phyloP scores from a whole-genome alignment of 2,113 vertebrate species.

The Pedionomus torquatus region DNA sequence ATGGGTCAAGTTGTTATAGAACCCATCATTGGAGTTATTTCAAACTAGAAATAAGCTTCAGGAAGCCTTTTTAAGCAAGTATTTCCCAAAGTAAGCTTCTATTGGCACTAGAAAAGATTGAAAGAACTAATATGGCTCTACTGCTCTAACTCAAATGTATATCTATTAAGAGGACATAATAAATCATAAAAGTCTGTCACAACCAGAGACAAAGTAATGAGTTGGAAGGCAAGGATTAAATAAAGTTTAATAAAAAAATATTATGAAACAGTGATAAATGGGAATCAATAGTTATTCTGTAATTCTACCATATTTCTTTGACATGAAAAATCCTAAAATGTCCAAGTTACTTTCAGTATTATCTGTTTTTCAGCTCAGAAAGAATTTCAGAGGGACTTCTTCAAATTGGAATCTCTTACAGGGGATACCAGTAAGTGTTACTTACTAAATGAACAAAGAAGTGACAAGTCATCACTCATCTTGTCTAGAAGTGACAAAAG shows the following conservation, averaged over 20 bases:
- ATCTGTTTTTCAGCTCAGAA: neutral
- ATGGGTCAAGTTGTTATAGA: neutral
- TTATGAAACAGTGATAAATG: conserved; percentile 36
- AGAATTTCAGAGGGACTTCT: neutral
- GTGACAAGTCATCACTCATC: neutral
- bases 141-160: neutral
- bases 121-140: neutral
- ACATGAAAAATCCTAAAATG: neutral
- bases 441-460: neutral
- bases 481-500: neutral
- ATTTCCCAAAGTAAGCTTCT: neutral
- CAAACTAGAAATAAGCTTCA: neutral
- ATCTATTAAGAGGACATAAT: conserved; percentile 5
- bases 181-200: conserved; percentile 40
- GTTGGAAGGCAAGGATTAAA: conserved; percentile 41
- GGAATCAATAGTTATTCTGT: neutral
- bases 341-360: neutral
- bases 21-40: rapidly evolving
- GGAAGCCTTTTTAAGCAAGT: neutral
- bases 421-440: neutral
- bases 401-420: neutral
- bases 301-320: neutral
- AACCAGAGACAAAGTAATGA: conserved; percentile 4
- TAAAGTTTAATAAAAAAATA: conserved; percentile 57
- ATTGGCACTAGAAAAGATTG: neutral